Evolutionary conservation across 1,140 invertebrate species (phyloP).

Genomic region (Pseudoatta argentina): DNA sequence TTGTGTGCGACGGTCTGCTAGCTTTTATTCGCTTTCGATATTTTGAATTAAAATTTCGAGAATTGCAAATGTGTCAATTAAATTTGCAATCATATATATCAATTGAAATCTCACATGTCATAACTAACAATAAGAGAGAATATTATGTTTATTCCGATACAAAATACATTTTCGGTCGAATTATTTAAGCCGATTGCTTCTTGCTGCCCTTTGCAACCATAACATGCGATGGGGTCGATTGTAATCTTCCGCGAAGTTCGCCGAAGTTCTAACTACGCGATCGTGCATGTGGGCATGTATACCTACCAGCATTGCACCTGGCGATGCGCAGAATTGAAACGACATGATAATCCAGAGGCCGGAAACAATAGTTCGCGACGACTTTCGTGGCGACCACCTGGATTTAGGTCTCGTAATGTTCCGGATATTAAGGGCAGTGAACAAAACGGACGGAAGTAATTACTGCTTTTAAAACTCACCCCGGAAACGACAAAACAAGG

Average conservation of each 20-base stretch:
- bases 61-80: neutral
- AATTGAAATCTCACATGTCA: neutral
- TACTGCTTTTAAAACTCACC: conserved; percentile 75
- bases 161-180: neutral
- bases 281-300: conserved; percentile 1
- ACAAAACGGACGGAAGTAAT: conserved; percentile 82
- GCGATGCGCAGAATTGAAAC: conserved; percentile 75
- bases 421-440: conserved; percentile 80
- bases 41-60: neutral
- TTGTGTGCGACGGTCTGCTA: neutral
- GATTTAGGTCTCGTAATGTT: conserved; percentile 60
- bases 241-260: conserved; percentile 32
- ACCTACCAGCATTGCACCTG: conserved; percentile 70
- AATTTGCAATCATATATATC: too few relatives aligned
- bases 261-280: neutral
- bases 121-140: neutral
- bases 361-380: conserved; percentile 73
- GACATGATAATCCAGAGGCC: conserved; percentile 60
- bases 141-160: neutral
- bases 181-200: conserved; percentile 3
- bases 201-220: conserved; percentile 10
- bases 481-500: conserved; percentile 58
- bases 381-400: conserved; percentile 78
- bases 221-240: conserved; percentile 38
- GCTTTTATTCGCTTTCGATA: neutral